Percentiles rank a stretch among this genome's conserved stretches.
Conservation (phyloP, 2,797 vertebrate species). For the Nothura maculosa region DNA sequence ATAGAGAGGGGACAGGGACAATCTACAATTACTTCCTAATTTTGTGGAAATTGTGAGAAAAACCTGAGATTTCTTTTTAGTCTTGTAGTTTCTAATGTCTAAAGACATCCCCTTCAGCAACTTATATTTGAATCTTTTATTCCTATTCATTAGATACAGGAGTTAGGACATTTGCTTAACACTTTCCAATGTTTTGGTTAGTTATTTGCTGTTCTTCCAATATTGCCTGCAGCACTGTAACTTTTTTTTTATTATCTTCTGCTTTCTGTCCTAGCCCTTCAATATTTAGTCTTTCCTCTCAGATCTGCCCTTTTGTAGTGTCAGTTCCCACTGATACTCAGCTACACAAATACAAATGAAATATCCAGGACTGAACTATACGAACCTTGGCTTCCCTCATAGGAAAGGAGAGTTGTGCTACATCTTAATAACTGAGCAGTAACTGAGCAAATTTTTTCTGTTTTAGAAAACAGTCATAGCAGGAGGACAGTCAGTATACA, state of each 20-base stretch:
- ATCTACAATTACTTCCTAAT: neutral
- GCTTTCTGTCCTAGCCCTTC: neutral
- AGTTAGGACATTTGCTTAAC: neutral
- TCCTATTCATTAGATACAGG: neutral
- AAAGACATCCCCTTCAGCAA: neutral
- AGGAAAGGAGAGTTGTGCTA: neutral
- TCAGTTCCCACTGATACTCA: neutral
- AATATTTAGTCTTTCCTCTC: rapidly evolving
- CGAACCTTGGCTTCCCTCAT: neutral
- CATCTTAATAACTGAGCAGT: neutral
- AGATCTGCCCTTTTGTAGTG: neutral
- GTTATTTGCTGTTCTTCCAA: neutral
- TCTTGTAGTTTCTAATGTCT: neutral
- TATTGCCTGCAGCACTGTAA: neutral
- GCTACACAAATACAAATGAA: neutral
- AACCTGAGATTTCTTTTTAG: neutral
- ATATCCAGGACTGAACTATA: neutral
- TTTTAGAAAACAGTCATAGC: neutral
- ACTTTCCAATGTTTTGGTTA: neutral
- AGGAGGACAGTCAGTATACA: neutral
- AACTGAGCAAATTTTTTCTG: neutral
- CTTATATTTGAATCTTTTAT: neutral
- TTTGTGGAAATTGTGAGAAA: neutral
- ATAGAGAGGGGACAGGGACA: neutral
- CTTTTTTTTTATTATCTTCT: neutral